Conservation (phyloP, 2,113 vertebrate species). For the Engystomops pustulosus region DNA sequence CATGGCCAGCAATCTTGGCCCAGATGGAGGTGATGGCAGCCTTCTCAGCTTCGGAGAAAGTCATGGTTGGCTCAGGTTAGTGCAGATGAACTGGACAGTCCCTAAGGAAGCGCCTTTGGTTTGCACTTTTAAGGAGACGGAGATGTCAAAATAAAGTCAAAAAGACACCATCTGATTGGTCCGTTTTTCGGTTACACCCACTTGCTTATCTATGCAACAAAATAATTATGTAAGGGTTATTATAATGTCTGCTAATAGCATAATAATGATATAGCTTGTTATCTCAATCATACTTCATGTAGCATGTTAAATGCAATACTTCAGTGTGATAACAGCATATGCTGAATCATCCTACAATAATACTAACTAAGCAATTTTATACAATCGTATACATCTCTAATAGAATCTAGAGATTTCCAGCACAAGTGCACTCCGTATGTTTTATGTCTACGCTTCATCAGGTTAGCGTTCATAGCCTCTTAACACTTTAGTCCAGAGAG, state of each 20-base stretch:
- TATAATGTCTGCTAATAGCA: neutral
- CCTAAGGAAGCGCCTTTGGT: too few relatives aligned
- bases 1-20: too few relatives aligned
- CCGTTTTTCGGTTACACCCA: neutral
- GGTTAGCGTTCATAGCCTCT: too few relatives aligned
- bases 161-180: neutral
- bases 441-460: too few relatives aligned
- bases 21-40: too few relatives aligned
- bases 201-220: neutral
- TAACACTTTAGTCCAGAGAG: too few relatives aligned
- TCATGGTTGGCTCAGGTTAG: too few relatives aligned
- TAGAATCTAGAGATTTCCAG: neutral
- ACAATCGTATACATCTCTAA: neutral
- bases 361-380: neutral
- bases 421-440: too few relatives aligned
- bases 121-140: constrained; percentile 27
- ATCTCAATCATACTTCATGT: neutral
- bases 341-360: neutral
- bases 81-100: too few relatives aligned
- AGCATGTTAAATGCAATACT: neutral
- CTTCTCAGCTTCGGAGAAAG: too few relatives aligned
- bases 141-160: neutral
- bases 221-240: neutral
- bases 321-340: neutral
- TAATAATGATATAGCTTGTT: neutral